A percentile compares a stretch with the other conserved stretches of the same genome.
Conservation (phyloP, 2,888 invertebrate genomes). For the Monoplex corrugatus region DNA sequence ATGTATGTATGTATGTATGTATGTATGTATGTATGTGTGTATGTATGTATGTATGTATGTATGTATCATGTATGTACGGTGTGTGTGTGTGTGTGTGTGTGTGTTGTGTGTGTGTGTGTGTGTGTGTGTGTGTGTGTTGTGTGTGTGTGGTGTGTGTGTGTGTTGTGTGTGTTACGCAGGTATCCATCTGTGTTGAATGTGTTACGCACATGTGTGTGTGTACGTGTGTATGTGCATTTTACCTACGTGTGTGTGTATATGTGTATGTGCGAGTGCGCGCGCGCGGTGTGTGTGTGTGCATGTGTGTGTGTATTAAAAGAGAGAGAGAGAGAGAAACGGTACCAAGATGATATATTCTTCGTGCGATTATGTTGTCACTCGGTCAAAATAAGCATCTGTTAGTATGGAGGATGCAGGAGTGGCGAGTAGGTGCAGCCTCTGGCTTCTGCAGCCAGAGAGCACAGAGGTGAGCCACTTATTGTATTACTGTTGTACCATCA, state of each 20-base stretch:
- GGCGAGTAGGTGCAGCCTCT: too few relatives aligned
- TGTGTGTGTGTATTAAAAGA: too few relatives aligned
- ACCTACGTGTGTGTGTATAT: slow-evolving; percentile 1
- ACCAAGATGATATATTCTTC: too few relatives aligned
- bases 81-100: slow-evolving; percentile 22
- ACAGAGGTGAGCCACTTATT: too few relatives aligned
- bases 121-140: slow-evolving; percentile 16
- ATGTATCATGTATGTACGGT: neutral
- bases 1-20: slow-evolving; percentile 21
- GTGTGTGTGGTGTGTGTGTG: slow-evolving; percentile 19
- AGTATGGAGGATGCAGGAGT: too few relatives aligned
- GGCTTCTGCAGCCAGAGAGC: too few relatives aligned
- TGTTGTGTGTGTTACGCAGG: neutral
- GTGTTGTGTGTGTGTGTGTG: slow-evolving; percentile 20
- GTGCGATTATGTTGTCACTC: too few relatives aligned
- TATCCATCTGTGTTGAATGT: too few relatives aligned
- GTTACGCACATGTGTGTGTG: slow-evolving; percentile 14
- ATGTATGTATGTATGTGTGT: slow-evolving; percentile 29
- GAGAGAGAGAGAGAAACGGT: too few relatives aligned
- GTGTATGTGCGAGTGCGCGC: neutral
- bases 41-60: slow-evolving; percentile 17
- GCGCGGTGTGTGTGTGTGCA: neutral
- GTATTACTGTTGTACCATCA: too few relatives aligned
- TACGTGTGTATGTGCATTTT: neutral
- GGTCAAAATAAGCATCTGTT: too few relatives aligned